phyloP scores from a whole-genome alignment of 2,113 vertebrate species.

The Poicephalus gulielmi region DNA sequence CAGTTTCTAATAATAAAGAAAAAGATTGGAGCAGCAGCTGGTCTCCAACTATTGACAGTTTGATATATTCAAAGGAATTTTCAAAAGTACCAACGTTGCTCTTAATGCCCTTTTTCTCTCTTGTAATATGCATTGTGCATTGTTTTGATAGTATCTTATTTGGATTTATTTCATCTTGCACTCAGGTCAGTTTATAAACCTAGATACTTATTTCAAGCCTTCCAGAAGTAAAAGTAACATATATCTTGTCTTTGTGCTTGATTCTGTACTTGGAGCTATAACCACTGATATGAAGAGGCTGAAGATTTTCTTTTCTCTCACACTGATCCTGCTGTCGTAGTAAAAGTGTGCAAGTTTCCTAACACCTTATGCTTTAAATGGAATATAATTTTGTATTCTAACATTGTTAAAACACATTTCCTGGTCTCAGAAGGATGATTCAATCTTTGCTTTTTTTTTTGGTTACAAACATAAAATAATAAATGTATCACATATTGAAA shows the following conservation, averaged over 20 bases:
- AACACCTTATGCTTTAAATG: not conserved
- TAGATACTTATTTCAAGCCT: not conserved
- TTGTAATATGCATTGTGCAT: not conserved
- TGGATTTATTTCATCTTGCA: not conserved
- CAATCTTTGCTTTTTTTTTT: not conserved
- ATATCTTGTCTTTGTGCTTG: not conserved
- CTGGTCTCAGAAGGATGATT: not conserved
- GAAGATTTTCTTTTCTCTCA: not conserved
- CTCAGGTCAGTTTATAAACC: not conserved
- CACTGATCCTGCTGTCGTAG: not conserved
- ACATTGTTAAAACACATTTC: slow-evolving; percentile 9
- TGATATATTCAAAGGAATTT: not conserved
- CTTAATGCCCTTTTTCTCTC: not conserved
- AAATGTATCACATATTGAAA: slow-evolving; percentile 25
- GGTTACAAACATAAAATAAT: slow-evolving; percentile 32
- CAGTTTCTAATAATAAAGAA: not conserved
- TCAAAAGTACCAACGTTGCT: not conserved
- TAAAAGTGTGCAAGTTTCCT: not conserved
- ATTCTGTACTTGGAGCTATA: not conserved
- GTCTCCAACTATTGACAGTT: not conserved
- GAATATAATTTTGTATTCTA: not conserved
- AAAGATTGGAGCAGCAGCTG: not conserved
- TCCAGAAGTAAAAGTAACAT: not conserved
- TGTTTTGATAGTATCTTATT: not conserved
- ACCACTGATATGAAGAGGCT: not conserved